A percentile compares a stretch with the other conserved stretches of the same genome.
These are phyloP conservation scores for Coecobrya sp. DNA, from an alignment of 2,888 invertebrate species.

Conservation along the genomic window DNA sequence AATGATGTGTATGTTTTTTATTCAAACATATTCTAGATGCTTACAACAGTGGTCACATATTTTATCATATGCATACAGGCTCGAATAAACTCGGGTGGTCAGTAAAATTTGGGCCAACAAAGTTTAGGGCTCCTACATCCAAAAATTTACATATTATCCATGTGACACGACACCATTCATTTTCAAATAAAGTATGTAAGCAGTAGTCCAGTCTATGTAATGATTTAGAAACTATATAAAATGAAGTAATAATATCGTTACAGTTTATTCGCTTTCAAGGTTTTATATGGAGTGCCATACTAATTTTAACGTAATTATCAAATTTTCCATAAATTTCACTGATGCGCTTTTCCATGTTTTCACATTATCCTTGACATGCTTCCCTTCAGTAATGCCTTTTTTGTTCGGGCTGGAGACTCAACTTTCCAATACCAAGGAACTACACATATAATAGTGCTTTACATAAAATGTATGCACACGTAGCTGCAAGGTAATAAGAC, in stretches of 20 bases:
- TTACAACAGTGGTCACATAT: conserved; percentile 67
- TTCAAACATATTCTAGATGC: conserved; percentile 32
- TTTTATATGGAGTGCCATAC: not conserved
- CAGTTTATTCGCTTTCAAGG: not conserved
- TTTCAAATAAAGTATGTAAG: not conserved
- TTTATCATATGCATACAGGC: conserved; percentile 72
- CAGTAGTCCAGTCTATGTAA: too few relatives aligned
- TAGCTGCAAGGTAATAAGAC: conserved; percentile 58
- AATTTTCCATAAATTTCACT: conserved; percentile 22
- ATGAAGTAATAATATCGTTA: not conserved
- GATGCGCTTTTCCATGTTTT: not conserved
- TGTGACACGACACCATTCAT: not conserved
- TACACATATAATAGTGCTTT: not conserved
- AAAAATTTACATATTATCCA: too few relatives aligned
- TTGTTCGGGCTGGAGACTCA: not conserved
- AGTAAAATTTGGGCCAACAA: not conserved
- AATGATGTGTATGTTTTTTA: not conserved
- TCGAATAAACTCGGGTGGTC: not conserved
- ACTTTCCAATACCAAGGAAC: not conserved
- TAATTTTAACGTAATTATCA: conserved; percentile 22
- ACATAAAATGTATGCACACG: not conserved
- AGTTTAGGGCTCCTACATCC: not conserved
- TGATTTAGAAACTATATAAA: not conserved
- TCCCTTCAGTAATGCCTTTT: conserved; percentile 28
- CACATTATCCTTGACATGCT: conserved; percentile 5